Conservation (phyloP, 2,888 invertebrate genomes). For the Clunio marinus region DNA sequence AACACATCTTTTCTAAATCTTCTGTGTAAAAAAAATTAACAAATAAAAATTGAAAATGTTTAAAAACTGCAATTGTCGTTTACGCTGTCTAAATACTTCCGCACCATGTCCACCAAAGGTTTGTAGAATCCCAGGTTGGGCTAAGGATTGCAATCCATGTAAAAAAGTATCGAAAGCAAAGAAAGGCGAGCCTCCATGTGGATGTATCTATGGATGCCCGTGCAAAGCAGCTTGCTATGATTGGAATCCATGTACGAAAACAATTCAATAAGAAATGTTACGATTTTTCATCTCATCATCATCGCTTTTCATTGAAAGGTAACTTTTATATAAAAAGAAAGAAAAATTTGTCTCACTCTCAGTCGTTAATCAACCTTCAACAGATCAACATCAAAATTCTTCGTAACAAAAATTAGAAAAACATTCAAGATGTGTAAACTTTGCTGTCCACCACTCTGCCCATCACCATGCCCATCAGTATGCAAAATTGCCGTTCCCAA, state of each 20-base stretch:
- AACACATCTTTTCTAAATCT: not conserved
- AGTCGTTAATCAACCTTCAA: constrained; percentile 9
- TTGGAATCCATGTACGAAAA: constrained; percentile 31
- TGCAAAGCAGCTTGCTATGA: constrained; percentile 37
- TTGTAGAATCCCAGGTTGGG: not conserved
- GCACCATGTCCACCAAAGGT: not conserved
- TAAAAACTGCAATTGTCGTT: not conserved
- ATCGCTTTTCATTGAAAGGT: not conserved
- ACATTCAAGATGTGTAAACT: not conserved
- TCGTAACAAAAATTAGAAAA: not conserved
- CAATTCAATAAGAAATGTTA: not conserved
- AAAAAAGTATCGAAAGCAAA: not conserved
- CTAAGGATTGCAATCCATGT: constrained; percentile 3
- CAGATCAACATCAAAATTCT: constrained; percentile 8
- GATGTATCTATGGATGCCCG: constrained; percentile 27
- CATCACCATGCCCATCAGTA: not conserved
- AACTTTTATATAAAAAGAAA: not conserved
- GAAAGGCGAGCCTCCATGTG: constrained; percentile 27
- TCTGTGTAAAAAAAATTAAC: not conserved
- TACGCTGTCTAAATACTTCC: not conserved
- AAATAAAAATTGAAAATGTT: not conserved
- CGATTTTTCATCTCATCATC: not conserved
- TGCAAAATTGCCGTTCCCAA: not conserved
- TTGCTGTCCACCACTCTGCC: not conserved
- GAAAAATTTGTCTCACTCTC: constrained; percentile 11